These are phyloP conservation scores for Syngnathus typhle DNA, from an alignment of 2,113 vertebrate species.

Conservation along the genomic window DNA sequence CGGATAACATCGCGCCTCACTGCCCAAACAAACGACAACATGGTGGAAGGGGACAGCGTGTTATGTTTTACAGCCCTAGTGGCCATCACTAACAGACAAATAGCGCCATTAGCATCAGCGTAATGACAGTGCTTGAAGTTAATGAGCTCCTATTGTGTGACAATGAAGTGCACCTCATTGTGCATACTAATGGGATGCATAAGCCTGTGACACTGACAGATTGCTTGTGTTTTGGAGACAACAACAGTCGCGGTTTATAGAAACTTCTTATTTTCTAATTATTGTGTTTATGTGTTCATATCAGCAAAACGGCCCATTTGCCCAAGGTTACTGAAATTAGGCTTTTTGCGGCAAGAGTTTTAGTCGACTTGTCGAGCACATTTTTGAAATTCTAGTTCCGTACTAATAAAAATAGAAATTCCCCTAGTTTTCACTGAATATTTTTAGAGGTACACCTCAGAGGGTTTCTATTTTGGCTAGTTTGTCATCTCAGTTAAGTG, in stretches of 20 bases:
- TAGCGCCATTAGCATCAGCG: slow-evolving; percentile 14
- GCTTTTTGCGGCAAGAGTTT: not conserved
- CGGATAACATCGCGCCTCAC: not conserved
- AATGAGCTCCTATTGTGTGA: slow-evolving; percentile 50
- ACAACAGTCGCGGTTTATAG: slow-evolving; percentile 31
- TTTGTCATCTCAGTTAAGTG: slow-evolving; percentile 9
- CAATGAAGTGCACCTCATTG: slow-evolving; percentile 54
- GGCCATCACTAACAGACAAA: slow-evolving; percentile 25
- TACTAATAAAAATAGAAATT: too few relatives aligned
- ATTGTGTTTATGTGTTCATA: slow-evolving; percentile 32
- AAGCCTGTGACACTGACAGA: slow-evolving; percentile 46
- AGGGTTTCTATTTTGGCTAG: slow-evolving; percentile 10
- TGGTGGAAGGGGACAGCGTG: not conserved
- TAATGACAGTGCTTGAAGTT: slow-evolving; percentile 45
- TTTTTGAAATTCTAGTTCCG: too few relatives aligned
- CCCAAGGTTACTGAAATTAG: not conserved
- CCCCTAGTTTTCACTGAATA: not conserved
- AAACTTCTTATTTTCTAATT: slow-evolving; percentile 25
- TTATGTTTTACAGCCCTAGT: slow-evolving; percentile 16
- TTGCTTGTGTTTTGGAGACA: slow-evolving; percentile 41
- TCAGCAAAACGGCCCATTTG: slow-evolving; percentile 29
- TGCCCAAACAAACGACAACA: slow-evolving; percentile 7
- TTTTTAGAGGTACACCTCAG: not conserved
- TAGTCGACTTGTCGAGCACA: not conserved
- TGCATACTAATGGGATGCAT: slow-evolving; percentile 53